Base-by-base conservation (phyloP, 1,140 invertebrate species). In the Vollenhovia emeryi region DNA sequence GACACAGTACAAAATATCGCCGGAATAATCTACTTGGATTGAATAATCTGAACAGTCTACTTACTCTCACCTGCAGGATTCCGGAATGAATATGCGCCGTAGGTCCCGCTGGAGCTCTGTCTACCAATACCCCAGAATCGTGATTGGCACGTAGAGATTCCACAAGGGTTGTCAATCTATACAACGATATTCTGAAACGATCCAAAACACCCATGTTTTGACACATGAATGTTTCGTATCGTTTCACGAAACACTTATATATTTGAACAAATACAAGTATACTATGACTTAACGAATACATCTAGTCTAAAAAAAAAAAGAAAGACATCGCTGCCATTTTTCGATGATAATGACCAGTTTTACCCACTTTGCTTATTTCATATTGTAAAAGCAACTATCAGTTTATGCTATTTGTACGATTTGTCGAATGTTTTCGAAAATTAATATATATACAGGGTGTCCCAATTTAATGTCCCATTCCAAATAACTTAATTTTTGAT, bases 11-110 rank as follows among this genome's bases (percentile, higher is more conserved):
- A 21, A 27, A 80, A 71, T 52, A 48, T 15, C 6, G 8, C 11
- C 24, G 21, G 2, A 36, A 82, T 79, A 71, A 69, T 60, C 52
- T 48, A 79, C 48, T 66, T 43, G 30, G 8, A 62, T 62, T 30
- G 13, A 50, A 50, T 78, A 79, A 86, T 62, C 30, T 62, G 57
- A 9, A 62, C 71, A 87, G 83, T 91, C 80, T 90, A 94, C 95
- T 95, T 94, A 96, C 96, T 94, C 96, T 95, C 33, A 97, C 97
- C 96, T 97, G 97, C 86, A 97, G 95, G 91, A 99, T 98, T 62
- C 98, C 98, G 83, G 98, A 98, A 94, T 99, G 98, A 92, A 99
- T 99, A 92, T 99, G 98, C 24, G 98, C 97, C 3, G 98, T 97
- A 0, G 98, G 97, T 55, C 97, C 97, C 43, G 95, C 95, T 55